Evolutionary conservation across 2,113 vertebrate species (phyloP).

Genomic region (Pelobates fuscus): DNA sequence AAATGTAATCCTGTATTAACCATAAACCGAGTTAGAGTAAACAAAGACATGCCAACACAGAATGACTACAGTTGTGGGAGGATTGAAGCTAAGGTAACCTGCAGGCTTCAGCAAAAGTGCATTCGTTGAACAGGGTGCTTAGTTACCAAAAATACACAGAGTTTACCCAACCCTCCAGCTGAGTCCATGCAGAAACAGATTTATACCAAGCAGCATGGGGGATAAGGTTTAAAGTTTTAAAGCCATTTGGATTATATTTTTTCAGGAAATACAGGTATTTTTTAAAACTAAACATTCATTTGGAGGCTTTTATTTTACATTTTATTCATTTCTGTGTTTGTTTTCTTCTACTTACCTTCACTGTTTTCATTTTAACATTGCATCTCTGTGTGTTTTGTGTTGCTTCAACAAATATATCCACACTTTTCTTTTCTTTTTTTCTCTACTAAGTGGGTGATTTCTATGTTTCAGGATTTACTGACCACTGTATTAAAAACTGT

Average conservation of each 20-base stretch:
- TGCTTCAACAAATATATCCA: too few species aligned
- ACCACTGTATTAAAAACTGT: too few species aligned
- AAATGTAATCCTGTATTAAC: too few species aligned
- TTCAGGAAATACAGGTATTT: neutral
- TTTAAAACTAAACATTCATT: too few species aligned
- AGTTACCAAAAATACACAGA: constrained; percentile 10
- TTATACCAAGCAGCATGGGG: neutral
- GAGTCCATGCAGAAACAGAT: neutral
- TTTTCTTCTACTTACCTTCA: neutral
- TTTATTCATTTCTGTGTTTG: neutral
- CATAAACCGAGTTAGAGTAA: neutral
- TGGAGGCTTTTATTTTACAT: too few species aligned
- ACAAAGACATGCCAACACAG: neutral
- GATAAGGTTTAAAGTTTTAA: neutral
- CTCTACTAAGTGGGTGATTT: too few species aligned
- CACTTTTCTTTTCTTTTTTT: too few species aligned
- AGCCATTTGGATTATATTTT: neutral
- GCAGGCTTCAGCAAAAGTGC: neutral
- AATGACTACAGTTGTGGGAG: neutral
- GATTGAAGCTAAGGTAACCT: neutral
- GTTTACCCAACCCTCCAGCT: neutral
- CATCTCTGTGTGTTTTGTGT: too few species aligned
- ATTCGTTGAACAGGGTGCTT: neutral
- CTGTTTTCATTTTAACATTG: too few species aligned
- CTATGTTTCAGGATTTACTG: too few species aligned